Conservation (phyloP, 2,113 vertebrate species). For the Odobenus rosmarus region DNA sequence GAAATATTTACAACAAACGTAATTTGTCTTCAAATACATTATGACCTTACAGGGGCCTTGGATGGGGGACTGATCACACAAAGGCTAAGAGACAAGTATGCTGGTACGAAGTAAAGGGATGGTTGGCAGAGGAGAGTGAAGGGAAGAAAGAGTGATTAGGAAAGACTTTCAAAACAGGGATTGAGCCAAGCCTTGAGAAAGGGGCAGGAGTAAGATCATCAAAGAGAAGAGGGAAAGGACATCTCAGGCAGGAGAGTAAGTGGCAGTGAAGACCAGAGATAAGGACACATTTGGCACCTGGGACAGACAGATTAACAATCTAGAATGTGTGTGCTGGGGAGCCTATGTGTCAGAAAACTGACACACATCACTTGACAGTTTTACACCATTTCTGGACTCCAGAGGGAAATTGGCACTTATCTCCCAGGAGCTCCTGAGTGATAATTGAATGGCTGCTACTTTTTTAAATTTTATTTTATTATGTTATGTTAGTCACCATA, state of each 20-base stretch:
- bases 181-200: neutral
- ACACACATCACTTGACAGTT: neutral
- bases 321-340: neutral
- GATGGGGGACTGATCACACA: neutral
- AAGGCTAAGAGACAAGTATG: neutral
- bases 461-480: no score
- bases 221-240: neutral
- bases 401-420: neutral
- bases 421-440: neutral
- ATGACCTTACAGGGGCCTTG: neutral
- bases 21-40: neutral
- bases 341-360: neutral
- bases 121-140: neutral
- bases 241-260: no score
- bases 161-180: neutral
- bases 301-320: neutral
- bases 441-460: neutral
- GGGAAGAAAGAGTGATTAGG: neutral
- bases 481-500: no score
- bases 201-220: neutral
- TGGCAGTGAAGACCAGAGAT: neutral
- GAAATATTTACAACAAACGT: neutral
- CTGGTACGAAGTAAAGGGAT: neutral
- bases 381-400: neutral
- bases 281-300: neutral